phyloP scores from a whole-genome alignment of 2,888 invertebrate genomes.

The Dolomedes plantarius region DNA sequence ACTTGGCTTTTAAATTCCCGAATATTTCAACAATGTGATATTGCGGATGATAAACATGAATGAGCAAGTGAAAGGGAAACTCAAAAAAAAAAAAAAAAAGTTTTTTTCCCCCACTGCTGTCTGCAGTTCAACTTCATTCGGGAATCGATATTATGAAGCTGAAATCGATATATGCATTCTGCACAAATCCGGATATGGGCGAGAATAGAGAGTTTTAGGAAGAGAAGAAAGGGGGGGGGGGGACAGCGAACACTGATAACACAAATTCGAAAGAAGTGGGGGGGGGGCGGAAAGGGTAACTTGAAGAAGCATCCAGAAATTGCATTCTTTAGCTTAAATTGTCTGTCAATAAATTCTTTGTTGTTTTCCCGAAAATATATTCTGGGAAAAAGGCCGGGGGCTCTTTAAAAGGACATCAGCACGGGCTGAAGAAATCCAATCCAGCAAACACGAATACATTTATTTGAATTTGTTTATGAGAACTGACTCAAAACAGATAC shows the following conservation, averaged over 20 bases:
- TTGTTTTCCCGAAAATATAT: constrained; percentile 25
- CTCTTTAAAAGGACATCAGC: constrained; percentile 45
- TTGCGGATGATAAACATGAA: background rate
- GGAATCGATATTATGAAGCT: constrained; percentile 53
- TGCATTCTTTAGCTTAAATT: constrained; percentile 57
- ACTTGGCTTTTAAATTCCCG: background rate
- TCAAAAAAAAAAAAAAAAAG: too few species aligned
- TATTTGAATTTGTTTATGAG: constrained; percentile 49
- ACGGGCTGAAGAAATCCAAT: background rate
- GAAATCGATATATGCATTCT: constrained; percentile 62
- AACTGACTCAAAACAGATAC: background rate
- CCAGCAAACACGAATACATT: constrained; percentile 24
- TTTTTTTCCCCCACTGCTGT: constrained; percentile 1
- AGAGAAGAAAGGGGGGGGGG: background rate
- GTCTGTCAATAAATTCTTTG: constrained; percentile 55
- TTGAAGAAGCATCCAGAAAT: constrained; percentile 37
- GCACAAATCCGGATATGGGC: constrained; percentile 41
- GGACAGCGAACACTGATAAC: constrained; percentile 49
- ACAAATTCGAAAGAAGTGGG: constrained; percentile 36
- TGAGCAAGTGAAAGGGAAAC: background rate
- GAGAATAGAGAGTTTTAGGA: background rate
- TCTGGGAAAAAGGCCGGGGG: constrained; percentile 12
- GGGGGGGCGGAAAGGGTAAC: constrained; percentile 1
- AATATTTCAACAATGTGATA: background rate
- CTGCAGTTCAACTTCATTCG: constrained; percentile 39